Evolutionary conservation across 2,888 invertebrate species (phyloP), one percentile per base, ranked within the genome.

Genomic region (Parthenolecanium corni): DNA sequence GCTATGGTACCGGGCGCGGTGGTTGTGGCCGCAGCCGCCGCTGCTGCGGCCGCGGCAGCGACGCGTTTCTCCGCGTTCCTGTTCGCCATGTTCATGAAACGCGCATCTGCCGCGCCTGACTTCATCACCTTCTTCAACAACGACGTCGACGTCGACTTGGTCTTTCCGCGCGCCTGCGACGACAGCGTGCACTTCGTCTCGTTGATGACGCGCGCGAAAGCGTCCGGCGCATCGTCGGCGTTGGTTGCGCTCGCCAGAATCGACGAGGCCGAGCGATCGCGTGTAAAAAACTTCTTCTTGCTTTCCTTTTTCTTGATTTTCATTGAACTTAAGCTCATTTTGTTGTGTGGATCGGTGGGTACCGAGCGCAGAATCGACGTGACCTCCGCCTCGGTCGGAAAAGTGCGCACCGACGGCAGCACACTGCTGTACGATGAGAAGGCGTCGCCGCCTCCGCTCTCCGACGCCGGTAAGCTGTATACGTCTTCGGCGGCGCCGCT

Each of bases 271-370:
- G n/a, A 75, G 67, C 76, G 76, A 68, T 76, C 76, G 14, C 76
- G 72, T 66, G 67, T 65, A 40, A 67, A 68, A 20, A 62, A 47
- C 51, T 76, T 71, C 69, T 80, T 80, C 71, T 79, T 81, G 70
- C 79, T 76, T 73, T 80, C 80, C 71, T 79, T 79, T 71, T 76
- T 75, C 68, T 76, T 76, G 58, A 74, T 74, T 71, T 76, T 75
- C 57, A 61, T 64, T 44, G 57, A 62, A 44, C 67, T 68, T 24
- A 68, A 62, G 40, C 68, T 67, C 65, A 68, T 66, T 63, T 68
- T 68, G 25, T 68, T 67, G 11, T 66, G 66, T n/a, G 66, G 65
- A 52, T 67, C 68, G 46, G 67, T 66, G 21, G 68, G 69, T 65
- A 70, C 67, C 4, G 70, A 70, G 38, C 70, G 64, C 21, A 70